Evolutionary conservation across 2,797 vertebrate genomes (phyloP).

Genomic region (Phrynocephalus guinanensis): DNA sequence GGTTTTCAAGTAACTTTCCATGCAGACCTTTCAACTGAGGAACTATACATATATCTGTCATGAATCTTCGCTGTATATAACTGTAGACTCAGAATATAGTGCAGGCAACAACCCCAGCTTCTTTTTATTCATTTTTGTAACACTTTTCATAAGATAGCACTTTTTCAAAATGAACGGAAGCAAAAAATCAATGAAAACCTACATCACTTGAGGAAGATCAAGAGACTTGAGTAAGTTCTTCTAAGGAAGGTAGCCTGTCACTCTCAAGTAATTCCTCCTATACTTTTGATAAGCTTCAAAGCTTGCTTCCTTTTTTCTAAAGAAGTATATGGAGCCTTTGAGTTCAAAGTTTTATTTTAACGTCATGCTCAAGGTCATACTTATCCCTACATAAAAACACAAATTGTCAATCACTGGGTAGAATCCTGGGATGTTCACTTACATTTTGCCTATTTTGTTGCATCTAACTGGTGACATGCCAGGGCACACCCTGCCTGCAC

Average conservation of each 20-base stretch:
- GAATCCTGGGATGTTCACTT: too few relatives aligned
- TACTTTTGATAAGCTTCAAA: not conserved
- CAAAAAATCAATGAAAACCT: not conserved
- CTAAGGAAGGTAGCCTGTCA: not conserved
- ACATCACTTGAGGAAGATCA: not conserved
- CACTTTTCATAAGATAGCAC: not conserved
- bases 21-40: not conserved
- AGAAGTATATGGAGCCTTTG: not conserved
- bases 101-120: not conserved
- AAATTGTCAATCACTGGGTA: not conserved
- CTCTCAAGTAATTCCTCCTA: not conserved
- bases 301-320: not conserved
- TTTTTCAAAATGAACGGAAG: not conserved
- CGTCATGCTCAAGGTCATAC: not conserved
- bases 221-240: not conserved
- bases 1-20: not conserved
- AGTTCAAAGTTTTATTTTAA: not conserved
- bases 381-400: not conserved
- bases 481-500: too few relatives aligned
- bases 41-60: not conserved
- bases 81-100: not conserved
- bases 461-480: too few relatives aligned
- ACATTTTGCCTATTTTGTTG: too few relatives aligned
- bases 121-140: not conserved
- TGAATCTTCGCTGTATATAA: too few relatives aligned